Evolutionary conservation across 2,113 vertebrate species (phyloP), one percentile per base, ranked within the genome.

Genomic region (Lophius piscatorius): DNA sequence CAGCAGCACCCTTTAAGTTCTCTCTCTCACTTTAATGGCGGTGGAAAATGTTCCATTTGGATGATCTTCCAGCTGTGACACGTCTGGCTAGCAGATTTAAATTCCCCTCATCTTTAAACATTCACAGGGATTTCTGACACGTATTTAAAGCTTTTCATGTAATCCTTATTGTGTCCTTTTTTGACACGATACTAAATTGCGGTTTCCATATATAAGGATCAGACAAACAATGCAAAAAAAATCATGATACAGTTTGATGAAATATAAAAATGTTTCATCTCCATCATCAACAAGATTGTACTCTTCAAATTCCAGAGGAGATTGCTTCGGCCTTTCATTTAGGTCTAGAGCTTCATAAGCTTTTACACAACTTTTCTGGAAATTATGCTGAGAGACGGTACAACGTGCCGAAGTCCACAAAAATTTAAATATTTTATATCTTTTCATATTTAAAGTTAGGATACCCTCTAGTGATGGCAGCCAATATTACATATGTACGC

Each of bases 401-500:
- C 2, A 41, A n/a, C n/a, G n/a, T n/a, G n/a, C 26, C 13, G 29
- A 9, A 22, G 12, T 33, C 2, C 18, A 14, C 6, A 39, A n/a
- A 14, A 21, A 3, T 12, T 1, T 10, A 14, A 34, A 1, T 22
- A 6, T 26, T 4, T 10, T 5, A 1, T 22, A 1, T 12, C 0
- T 26, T 45, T 52, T 57, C 14, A 80, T 82, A 47, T 54, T 29
- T 83, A 29, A 78, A 50, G 51, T 56, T 62, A 59, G 28, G 6
- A 6, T 5, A 0, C 59, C 74, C 51, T 78, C 83, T 78, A 59
- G 74, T 80, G 85, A 62, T 23, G 4, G 0, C 0, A 54, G 2
- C 0, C 1, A 2, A 26, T 49, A 35, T 23, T 39, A 50, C 41
- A 52, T 3, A 29, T 16, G n/a, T n/a, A n/a, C n/a, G n/a, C n/a